phyloP scores from a whole-genome alignment of 2,888 invertebrate species.

The Antheraea assamensis region DNA sequence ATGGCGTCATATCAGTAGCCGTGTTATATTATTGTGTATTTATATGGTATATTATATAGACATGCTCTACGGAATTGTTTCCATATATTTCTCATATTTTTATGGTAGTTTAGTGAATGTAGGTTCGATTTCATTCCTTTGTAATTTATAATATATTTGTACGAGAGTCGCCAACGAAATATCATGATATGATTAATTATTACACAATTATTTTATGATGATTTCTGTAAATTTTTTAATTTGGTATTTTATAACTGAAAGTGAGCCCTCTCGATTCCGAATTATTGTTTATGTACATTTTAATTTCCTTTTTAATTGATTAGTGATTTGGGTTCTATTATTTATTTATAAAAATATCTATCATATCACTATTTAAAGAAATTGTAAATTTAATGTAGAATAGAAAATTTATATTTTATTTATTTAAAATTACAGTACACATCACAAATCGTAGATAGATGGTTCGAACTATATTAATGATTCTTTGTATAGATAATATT shows the following conservation, averaged over 20 bases:
- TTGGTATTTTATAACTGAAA: conserved; percentile 35
- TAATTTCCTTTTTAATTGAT: conserved; percentile 41
- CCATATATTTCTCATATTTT: conserved; percentile 42
- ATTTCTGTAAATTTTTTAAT: conserved; percentile 22
- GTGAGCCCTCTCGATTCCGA: conserved; percentile 58
- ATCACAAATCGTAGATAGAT: conserved; percentile 45
- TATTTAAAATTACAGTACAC: conserved; percentile 46
- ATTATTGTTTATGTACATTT: conserved; percentile 51
- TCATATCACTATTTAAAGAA: conserved; percentile 59
- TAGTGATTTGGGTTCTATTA: conserved; percentile 49
- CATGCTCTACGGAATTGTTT: conserved; percentile 58
- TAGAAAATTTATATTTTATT: conserved; percentile 47
- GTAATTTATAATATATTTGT: conserved; percentile 27
- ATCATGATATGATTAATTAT: conserved; percentile 13
- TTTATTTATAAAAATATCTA: conserved; percentile 36
- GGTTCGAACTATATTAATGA: not conserved
- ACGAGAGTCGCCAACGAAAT: conserved; percentile 54
- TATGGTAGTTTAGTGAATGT: conserved; percentile 39
- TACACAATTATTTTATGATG: conserved; percentile 17
- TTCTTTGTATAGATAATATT: conserved; percentile 7
- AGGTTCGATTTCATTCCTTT: conserved; percentile 45
- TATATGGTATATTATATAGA: conserved; percentile 34
- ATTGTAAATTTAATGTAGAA: conserved; percentile 48
- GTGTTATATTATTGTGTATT: conserved; percentile 48
- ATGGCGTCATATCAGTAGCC: conserved; percentile 48